phyloP scores from a whole-genome alignment of 2,888 invertebrate genomes.

The Cephus spinipes region DNA sequence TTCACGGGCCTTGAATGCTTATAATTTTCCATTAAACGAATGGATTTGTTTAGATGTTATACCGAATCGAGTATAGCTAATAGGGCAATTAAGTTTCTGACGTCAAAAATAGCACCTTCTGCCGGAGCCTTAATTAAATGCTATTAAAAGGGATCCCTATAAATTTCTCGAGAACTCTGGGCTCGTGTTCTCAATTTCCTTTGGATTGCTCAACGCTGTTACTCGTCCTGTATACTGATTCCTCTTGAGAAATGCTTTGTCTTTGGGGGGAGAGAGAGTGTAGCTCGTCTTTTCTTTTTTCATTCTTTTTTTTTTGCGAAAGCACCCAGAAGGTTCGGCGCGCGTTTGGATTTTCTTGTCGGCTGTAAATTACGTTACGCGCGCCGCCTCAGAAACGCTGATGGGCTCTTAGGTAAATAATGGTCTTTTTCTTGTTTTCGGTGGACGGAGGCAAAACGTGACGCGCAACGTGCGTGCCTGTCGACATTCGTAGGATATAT shows the following conservation, averaged over 20 bases:
- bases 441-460: not conserved
- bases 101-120: not conserved
- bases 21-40: not conserved
- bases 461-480: not conserved
- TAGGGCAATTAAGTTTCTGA: not conserved
- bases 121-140: not conserved
- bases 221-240: not conserved
- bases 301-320: not conserved
- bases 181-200: not conserved
- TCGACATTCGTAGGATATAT: not conserved
- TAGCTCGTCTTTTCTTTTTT: not conserved
- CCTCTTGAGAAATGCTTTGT: not conserved
- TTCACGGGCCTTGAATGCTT: not conserved
- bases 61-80: not conserved
- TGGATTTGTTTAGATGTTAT: not conserved
- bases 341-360: not conserved
- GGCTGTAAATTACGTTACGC: not conserved
- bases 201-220: not conserved
- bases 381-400: not conserved
- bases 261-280: not conserved
- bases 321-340: not conserved
- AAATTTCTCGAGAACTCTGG: not conserved
- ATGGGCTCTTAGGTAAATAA: constrained; percentile 1
- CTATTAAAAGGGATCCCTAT: not conserved
- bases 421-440: not conserved